A percentile compares a stretch with the other conserved stretches of the same genome.
phyloP scores from a whole-genome alignment of 2,113 vertebrate species.

The Clarias batrachus region DNA sequence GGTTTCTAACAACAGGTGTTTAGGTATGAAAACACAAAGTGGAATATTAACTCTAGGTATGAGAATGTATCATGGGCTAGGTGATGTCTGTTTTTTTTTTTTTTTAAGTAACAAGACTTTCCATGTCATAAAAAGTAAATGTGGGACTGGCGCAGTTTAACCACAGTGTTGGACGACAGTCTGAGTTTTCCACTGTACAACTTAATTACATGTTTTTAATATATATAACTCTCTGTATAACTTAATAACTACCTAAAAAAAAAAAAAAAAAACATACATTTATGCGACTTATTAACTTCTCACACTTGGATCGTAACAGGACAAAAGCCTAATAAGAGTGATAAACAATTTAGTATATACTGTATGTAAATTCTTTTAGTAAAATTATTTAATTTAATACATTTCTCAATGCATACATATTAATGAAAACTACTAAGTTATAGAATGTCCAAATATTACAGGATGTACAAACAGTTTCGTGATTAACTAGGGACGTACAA shows the following conservation, averaged over 20 bases:
- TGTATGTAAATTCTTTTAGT: not conserved
- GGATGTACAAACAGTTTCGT: not conserved
- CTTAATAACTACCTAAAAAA: not conserved
- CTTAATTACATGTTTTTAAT: not conserved
- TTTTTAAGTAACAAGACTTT: not conserved
- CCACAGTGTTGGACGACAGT: not conserved
- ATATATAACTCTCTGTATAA: not conserved
- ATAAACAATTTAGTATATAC: not conserved
- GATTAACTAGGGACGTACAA: not conserved
- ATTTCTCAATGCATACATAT: not conserved
- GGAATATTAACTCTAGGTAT: not conserved
- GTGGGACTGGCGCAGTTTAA: not conserved
- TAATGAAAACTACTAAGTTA: not conserved
- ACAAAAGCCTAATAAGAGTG: not conserved
- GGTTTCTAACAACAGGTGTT: not conserved
- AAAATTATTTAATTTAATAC: not conserved
- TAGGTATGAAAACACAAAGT: slow-evolving; percentile 1
- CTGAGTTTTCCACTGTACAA: not conserved
- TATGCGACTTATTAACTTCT: not conserved
- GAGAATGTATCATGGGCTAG: not conserved
- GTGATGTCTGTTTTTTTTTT: not conserved
- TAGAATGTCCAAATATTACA: not conserved
- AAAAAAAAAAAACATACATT: not conserved
- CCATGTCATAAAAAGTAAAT: not conserved
- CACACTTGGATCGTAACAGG: not conserved